A percentile compares a stretch with the other conserved stretches of the same genome.
Evolutionary conservation across 2,888 invertebrate species (phyloP).

Genomic region (Salticus scenicus): DNA sequence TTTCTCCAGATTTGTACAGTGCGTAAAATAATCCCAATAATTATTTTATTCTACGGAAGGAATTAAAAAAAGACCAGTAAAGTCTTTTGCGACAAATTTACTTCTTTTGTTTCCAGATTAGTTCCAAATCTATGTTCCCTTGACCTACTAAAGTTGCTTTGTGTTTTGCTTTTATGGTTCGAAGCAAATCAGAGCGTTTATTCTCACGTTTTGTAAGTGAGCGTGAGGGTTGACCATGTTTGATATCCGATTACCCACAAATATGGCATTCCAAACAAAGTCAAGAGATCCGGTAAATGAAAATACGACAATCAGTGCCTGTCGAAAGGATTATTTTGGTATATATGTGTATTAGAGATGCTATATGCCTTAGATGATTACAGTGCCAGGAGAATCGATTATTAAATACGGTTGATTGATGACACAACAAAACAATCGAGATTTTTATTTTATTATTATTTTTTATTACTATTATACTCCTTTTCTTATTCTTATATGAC

Average conservation of each 20-base stretch:
- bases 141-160: not conserved
- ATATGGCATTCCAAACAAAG: not conserved
- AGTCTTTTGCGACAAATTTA: not conserved
- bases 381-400: too few species aligned
- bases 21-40: too few species aligned
- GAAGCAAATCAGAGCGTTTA: conserved; percentile 34
- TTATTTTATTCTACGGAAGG: too few species aligned
- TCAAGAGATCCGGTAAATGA: not conserved
- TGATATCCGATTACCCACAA: not conserved
- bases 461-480: too few species aligned
- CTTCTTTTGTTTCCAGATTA: not conserved
- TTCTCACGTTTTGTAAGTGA: not conserved
- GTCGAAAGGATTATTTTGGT: not conserved
- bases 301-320: not conserved
- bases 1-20: too few species aligned
- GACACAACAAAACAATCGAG: too few species aligned
- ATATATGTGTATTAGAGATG: not conserved
- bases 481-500: too few species aligned
- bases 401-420: too few species aligned
- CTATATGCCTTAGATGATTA: too few species aligned
- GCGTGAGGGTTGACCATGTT: not conserved
- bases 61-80: too few species aligned
- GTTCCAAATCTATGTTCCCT: not conserved
- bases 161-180: conserved; percentile 35
- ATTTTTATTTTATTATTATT: too few species aligned